Percentiles rank a stretch among this genome's conserved stretches.
These are phyloP conservation scores for Vesta saturnalis DNA, from an alignment of 2,888 invertebrate species.

Conservation along the genomic window DNA sequence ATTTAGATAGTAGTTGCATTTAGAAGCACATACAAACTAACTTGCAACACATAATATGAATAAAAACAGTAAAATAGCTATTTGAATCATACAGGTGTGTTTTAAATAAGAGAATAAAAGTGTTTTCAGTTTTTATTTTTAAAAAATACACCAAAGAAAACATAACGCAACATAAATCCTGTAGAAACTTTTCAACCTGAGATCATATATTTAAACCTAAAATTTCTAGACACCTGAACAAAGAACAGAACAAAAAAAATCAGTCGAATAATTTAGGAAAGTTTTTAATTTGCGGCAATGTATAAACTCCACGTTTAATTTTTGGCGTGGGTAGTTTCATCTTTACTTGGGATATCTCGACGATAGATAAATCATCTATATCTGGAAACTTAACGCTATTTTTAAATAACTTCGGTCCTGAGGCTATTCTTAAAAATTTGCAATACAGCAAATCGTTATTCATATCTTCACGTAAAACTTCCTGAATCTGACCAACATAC, in stretches of 20 bases:
- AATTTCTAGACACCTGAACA: conserved; percentile 2
- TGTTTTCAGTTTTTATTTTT: conserved; percentile 14
- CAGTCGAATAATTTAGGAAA: conserved; percentile 10
- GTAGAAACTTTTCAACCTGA: not conserved
- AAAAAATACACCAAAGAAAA: conserved; percentile 4
- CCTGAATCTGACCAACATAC: conserved; percentile 10
- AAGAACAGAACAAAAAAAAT: conserved; percentile 12
- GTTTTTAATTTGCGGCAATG: conserved; percentile 2
- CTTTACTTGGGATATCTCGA: conserved; percentile 13
- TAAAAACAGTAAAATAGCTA: conserved; percentile 13
- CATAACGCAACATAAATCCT: conserved; percentile 3
- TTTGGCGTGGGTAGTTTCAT: conserved; percentile 2
- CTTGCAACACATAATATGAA: conserved; percentile 17
- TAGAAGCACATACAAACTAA: not conserved
- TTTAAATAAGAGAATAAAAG: conserved; percentile 15
- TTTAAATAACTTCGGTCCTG: conserved; percentile 4
- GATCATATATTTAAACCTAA: not conserved
- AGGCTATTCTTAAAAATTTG: conserved; percentile 7
- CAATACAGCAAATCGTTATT: conserved; percentile 10
- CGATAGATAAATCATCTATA: conserved; percentile 10
- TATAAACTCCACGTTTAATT: conserved; percentile 5
- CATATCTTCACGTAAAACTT: conserved; percentile 11
- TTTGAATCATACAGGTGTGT: conserved; percentile 4
- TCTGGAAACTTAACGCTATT: conserved; percentile 11
- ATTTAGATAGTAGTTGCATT: too few relatives aligned